Conservation (phyloP, 2,113 vertebrate species). For the Hymenochirus boettgeri region DNA sequence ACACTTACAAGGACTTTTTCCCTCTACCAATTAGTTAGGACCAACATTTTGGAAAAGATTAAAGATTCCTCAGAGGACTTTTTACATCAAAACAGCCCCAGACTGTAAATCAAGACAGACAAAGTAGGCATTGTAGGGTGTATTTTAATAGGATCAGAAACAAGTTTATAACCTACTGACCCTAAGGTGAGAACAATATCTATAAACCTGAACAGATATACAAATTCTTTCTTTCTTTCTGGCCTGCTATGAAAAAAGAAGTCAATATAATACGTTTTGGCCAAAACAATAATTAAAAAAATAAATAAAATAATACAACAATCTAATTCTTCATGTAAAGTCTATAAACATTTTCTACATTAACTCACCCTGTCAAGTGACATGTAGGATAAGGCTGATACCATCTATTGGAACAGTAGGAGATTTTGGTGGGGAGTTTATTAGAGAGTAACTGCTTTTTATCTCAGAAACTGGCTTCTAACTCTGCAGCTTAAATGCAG, state of each 20-base stretch:
- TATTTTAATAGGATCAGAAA: slow-evolving; percentile 69
- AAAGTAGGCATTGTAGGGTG: slow-evolving; percentile 65
- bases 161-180: slow-evolving; percentile 70
- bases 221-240: slow-evolving; percentile 59
- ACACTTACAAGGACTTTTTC: neutral
- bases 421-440: too few species aligned
- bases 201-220: slow-evolving; percentile 71
- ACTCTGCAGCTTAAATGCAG: too few species aligned
- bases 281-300: neutral
- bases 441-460: too few species aligned
- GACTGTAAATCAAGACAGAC: slow-evolving; percentile 59
- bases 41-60: slow-evolving; percentile 21
- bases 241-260: slow-evolving; percentile 53
- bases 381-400: too few species aligned
- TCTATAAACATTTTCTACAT: too few species aligned
- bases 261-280: neutral
- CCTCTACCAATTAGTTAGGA: slow-evolving; percentile 1
- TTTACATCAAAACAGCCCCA: slow-evolving; percentile 61
- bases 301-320: too few species aligned
- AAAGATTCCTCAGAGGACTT: slow-evolving; percentile 65
- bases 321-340: too few species aligned
- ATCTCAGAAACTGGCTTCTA: too few species aligned
- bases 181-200: slow-evolving; percentile 70
- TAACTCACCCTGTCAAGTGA: too few species aligned
- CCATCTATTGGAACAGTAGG: too few species aligned